Evolutionary conservation across 2,888 invertebrate genomes (phyloP).

Genomic region (Odontocerum albicorne): DNA sequence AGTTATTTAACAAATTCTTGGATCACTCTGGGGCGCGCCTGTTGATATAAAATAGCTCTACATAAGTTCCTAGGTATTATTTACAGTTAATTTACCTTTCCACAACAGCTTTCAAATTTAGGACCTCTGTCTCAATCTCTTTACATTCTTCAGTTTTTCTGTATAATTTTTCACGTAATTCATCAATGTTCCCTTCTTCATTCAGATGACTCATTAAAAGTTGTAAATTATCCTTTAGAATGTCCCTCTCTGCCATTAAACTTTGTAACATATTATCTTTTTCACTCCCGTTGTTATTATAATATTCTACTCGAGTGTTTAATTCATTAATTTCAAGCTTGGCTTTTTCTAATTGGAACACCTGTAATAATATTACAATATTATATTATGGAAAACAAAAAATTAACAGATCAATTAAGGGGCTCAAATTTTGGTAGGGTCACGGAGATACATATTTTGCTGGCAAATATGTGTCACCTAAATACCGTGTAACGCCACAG

Average conservation of each 20-base stretch:
- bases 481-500: too few relatives aligned
- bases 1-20: too few relatives aligned
- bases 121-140: conserved; percentile 53
- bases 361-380: conserved; percentile 43
- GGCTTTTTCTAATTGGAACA: conserved; percentile 55
- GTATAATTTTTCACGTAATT: conserved; percentile 51
- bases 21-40: too few relatives aligned
- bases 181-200: conserved; percentile 50
- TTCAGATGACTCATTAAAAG: conserved; percentile 44
- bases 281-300: conserved; percentile 20
- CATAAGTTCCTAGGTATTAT: too few relatives aligned
- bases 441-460: too few relatives aligned
- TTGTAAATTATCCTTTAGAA: conserved; percentile 35
- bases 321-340: conserved; percentile 54
- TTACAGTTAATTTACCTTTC: conserved; percentile 48
- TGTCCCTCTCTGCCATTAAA: conserved; percentile 51
- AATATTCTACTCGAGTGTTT: conserved; percentile 31
- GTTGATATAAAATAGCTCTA: too few relatives aligned
- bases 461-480: too few relatives aligned
- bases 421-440: too few relatives aligned
- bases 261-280: conserved; percentile 38
- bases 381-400: not conserved
- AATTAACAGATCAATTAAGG: too few relatives aligned
- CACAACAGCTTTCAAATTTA: conserved; percentile 50
- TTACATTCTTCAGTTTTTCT: conserved; percentile 51